phyloP scores from a whole-genome alignment of 2,113 vertebrate genomes.

The Tiliqua scincoides region DNA sequence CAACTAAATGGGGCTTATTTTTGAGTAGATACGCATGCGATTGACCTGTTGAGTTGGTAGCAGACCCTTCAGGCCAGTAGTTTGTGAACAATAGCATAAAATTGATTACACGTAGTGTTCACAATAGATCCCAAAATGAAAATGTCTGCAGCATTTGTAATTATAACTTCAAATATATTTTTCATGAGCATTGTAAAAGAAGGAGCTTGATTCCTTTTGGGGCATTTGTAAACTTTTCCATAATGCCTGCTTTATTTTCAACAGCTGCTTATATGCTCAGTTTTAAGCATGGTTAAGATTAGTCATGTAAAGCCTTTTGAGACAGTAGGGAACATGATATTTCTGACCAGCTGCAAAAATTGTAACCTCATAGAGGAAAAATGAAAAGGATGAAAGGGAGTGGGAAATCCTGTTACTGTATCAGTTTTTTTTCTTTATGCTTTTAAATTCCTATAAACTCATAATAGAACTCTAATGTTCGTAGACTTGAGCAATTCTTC shows the following conservation, averaged over 20 bases:
- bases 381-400: conserved; percentile 68
- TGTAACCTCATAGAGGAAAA: conserved; percentile 66
- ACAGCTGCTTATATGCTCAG: conserved; percentile 69
- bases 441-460: conserved; percentile 62
- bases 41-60: neutral
- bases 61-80: neutral
- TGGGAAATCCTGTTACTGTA: conserved; percentile 54
- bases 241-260: conserved; percentile 61
- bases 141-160: neutral
- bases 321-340: conserved; percentile 71
- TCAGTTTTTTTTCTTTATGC: conserved; percentile 67
- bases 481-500: conserved; percentile 86
- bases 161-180: neutral
- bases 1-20: neutral
- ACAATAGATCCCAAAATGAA: neutral
- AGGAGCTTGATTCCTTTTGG: conserved; percentile 13
- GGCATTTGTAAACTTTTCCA: conserved; percentile 22
- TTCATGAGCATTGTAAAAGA: neutral
- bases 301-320: conserved; percentile 68
- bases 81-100: neutral
- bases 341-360: conserved; percentile 80
- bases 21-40: too few species aligned
- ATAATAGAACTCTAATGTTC: conserved; percentile 91
- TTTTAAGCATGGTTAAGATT: conserved; percentile 64
- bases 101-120: neutral